Evolutionary conservation across 92 coral and sea anemone species (phyloP).

Genomic region (Isaurus tuberculatus): DNA sequence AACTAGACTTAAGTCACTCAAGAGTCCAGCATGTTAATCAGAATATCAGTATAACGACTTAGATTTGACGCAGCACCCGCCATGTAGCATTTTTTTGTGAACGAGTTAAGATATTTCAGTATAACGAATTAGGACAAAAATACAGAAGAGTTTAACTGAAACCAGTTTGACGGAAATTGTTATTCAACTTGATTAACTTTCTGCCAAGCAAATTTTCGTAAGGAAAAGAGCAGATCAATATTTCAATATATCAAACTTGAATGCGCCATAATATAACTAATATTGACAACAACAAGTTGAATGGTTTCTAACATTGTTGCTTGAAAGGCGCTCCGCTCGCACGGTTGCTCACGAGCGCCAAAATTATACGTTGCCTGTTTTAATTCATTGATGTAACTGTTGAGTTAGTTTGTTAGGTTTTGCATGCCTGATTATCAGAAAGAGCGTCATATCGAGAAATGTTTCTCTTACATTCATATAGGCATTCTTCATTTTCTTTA

Average conservation of each 20-base stretch:
- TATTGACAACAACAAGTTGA: constrained; percentile 28
- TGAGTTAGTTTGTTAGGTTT: constrained; percentile 19
- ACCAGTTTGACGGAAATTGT: background rate
- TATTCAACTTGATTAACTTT: background rate
- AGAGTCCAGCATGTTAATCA: background rate
- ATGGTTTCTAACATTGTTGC: background rate
- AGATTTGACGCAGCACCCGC: constrained; percentile 5
- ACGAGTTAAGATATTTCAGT: background rate
- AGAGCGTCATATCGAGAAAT: background rate
- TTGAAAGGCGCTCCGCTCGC: constrained; percentile 14
- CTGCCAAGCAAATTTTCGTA: background rate
- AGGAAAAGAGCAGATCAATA: background rate
- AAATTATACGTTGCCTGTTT: constrained; percentile 1
- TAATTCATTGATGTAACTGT: background rate
- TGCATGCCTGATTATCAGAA: constrained; percentile 8
- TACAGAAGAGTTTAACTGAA: background rate
- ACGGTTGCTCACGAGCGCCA: constrained; percentile 11
- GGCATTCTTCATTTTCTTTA: background rate
- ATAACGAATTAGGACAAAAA: too few relatives aligned
- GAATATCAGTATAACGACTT: constrained; percentile 4
- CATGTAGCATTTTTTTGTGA: background rate
- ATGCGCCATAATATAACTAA: constrained; percentile 4
- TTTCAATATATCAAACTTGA: constrained; percentile 21
- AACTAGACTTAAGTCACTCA: background rate
- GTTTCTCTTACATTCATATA: background rate